phyloP scores from a whole-genome alignment of 2,797 vertebrate species.

The Macrochelys suwanniensis region DNA sequence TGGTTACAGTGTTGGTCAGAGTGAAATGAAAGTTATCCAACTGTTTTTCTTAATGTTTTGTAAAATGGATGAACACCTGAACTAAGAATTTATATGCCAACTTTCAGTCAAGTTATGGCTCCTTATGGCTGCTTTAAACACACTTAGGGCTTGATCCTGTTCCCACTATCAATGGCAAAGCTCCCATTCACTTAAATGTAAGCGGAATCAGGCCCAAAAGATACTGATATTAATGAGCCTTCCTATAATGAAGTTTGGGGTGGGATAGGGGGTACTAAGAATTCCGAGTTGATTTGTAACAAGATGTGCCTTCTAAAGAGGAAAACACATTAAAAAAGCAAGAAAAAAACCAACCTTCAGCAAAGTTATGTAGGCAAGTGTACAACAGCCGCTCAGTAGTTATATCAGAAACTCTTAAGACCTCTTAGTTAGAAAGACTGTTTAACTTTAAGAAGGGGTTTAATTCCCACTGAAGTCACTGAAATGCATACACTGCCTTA shows the following conservation, averaged over 20 bases:
- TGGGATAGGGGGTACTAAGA: not conserved
- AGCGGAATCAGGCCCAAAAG: not conserved
- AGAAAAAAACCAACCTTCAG: not conserved
- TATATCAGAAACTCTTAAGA: not conserved
- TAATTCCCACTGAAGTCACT: not conserved
- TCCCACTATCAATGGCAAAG: not conserved
- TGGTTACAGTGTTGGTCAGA: not conserved
- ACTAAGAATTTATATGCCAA: not conserved
- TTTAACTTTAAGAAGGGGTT: not conserved
- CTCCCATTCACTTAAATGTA: not conserved
- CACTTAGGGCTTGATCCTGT: not conserved
- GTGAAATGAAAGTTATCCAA: not conserved
- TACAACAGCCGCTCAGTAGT: not conserved
- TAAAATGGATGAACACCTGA: not conserved
- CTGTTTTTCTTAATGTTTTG: not conserved
- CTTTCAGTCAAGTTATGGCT: not conserved
- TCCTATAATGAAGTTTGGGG: not conserved
- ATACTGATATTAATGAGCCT: not conserved
- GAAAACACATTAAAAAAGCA: rapidly evolving
- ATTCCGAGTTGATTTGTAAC: not conserved
- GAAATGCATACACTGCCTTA: rapidly evolving
- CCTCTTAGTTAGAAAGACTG: not conserved
- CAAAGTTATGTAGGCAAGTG: not conserved
- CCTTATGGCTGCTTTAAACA: not conserved
- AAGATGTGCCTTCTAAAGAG: not conserved